Evolutionary conservation across 2,113 vertebrate genomes (phyloP).

Genomic region (Rhinopomastus cyanomelas): DNA sequence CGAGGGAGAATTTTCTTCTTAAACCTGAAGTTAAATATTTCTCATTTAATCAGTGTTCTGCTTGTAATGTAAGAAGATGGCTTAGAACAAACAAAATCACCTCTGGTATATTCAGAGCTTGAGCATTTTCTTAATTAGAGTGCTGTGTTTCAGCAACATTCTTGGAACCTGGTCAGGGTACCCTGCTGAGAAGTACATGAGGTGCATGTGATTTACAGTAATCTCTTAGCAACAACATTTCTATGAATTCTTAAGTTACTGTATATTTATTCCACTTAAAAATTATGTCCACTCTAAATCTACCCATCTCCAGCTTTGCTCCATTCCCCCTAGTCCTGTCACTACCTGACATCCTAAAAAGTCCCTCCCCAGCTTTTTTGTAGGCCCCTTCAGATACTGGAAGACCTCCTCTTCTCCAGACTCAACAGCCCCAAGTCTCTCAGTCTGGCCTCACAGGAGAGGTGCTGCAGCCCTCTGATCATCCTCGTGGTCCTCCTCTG

Average conservation of each 20-base stretch:
- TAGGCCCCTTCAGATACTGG: too few relatives aligned
- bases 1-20: neutral
- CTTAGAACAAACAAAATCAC: constrained; percentile 9
- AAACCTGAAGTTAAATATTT: neutral
- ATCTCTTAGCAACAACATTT: constrained; percentile 24
- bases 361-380: too few relatives aligned
- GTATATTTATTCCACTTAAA: constrained; percentile 5
- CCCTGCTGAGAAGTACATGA: neutral
- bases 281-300: neutral
- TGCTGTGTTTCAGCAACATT: constrained; percentile 10
- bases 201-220: neutral
- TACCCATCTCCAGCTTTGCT: too few relatives aligned
- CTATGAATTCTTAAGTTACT: constrained; percentile 2
- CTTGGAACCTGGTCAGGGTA: neutral
- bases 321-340: too few relatives aligned
- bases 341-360: too few relatives aligned
- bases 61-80: neutral
- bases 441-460: too few relatives aligned
- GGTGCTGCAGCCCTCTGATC: too few relatives aligned
- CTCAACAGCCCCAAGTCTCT: too few relatives aligned
- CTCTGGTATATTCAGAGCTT: neutral
- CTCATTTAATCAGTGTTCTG: neutral
- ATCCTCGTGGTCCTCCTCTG: too few relatives aligned
- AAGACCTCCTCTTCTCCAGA: too few relatives aligned
- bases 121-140: constrained; percentile 28